A percentile compares a stretch with the other conserved stretches of the same genome.
Conservation (phyloP, 2,113 vertebrate genomes). For the Hipposideros armiger region DNA sequence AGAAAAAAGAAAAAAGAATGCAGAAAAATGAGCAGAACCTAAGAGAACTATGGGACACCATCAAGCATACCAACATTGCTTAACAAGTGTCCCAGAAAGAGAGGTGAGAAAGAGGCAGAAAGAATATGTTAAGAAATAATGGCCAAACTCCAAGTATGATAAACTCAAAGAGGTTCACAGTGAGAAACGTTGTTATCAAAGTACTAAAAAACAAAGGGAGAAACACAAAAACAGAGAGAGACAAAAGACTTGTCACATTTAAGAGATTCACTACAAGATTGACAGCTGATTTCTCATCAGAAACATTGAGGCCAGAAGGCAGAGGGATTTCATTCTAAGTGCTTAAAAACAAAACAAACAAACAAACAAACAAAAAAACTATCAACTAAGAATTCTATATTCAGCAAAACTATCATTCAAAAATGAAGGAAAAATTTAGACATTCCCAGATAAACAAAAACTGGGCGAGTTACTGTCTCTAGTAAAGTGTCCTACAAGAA, state of each 20-base stretch:
- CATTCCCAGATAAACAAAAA: not conserved
- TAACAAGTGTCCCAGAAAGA: not conserved
- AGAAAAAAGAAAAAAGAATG: not conserved
- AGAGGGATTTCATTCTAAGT: not conserved
- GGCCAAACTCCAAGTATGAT: not conserved
- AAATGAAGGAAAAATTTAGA: not conserved
- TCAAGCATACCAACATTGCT: not conserved
- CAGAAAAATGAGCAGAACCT: not conserved
- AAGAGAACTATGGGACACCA: not conserved
- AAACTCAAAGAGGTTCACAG: not conserved
- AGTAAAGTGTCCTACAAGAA: not conserved
- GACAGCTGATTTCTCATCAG: not conserved
- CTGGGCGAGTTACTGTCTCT: not conserved
- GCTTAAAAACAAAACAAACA: too few species aligned
- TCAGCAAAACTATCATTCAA: not conserved
- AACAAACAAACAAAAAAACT: too few species aligned
- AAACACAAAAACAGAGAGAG: not conserved
- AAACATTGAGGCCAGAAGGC: not conserved
- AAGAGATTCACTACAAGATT: not conserved
- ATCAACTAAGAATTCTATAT: not conserved
- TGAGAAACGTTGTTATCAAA: not conserved
- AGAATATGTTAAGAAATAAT: not conserved
- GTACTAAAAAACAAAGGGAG: not conserved
- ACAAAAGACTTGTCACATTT: not conserved
- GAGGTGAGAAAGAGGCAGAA: not conserved